phyloP scores from a whole-genome alignment of 1,140 invertebrate genomes.

The Cataglyphis hispanica region DNA sequence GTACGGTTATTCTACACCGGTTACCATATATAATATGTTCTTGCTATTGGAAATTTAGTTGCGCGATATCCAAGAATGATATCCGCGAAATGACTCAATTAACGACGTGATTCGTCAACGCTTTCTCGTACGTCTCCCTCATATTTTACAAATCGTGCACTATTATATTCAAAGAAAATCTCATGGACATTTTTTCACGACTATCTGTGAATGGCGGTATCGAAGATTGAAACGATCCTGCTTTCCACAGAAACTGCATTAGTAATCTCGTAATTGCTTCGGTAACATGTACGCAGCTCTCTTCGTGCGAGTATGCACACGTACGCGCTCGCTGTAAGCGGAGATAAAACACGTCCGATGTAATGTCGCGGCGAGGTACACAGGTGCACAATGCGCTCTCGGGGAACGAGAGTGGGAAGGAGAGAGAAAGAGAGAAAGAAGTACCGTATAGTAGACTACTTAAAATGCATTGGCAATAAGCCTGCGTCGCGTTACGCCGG shows the following conservation, averaged over 20 bases:
- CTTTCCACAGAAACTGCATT: conserved; percentile 1
- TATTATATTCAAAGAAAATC: conserved; percentile 19
- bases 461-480: conserved; percentile 86
- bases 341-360: conserved; percentile 55
- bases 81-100: conserved; percentile 72
- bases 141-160: neutral
- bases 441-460: conserved; percentile 82
- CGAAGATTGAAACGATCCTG: conserved; percentile 6
- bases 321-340: conserved; percentile 20
- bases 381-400: conserved; percentile 72
- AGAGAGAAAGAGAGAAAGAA: conserved; percentile 42
- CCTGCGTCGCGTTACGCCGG: conserved; percentile 81
- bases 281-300: conserved; percentile 11
- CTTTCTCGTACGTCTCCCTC: conserved; percentile 22
- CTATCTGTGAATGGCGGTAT: neutral
- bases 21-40: conserved; percentile 76
- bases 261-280: conserved; percentile 15
- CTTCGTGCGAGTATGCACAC: conserved; percentile 17
- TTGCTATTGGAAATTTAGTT: conserved; percentile 65
- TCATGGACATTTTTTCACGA: neutral
- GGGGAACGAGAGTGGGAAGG: neutral
- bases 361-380: conserved; percentile 68
- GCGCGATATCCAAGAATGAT: conserved; percentile 65
- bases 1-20: conserved; percentile 68
- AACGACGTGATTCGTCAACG: conserved; percentile 38